Percentiles rank a stretch among this genome's conserved stretches.
These are phyloP conservation scores for Leptodactylus fuscus DNA, from an alignment of 2,113 vertebrate species.

Conservation along the genomic window DNA sequence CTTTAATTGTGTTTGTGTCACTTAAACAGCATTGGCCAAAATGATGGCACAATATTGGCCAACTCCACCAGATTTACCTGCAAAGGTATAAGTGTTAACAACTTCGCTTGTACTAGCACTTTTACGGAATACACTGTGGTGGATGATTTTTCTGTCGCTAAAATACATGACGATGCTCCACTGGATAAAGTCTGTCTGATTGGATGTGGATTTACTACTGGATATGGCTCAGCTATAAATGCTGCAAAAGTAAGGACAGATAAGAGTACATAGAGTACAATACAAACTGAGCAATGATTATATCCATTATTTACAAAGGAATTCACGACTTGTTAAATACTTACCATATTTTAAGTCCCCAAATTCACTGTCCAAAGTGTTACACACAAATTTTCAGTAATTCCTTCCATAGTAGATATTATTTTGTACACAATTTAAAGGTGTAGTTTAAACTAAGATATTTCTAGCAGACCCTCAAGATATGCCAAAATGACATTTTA, in stretches of 20 bases:
- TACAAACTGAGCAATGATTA: too few relatives aligned
- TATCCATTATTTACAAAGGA: too few relatives aligned
- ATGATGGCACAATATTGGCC: conserved; percentile 82
- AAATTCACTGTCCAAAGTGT: too few relatives aligned
- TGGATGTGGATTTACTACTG: conserved; percentile 81
- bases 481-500: too few relatives aligned
- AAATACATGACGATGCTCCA: conserved; percentile 78
- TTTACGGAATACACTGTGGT: conserved; percentile 82
- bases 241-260: conserved; percentile 75
- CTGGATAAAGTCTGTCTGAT: conserved; percentile 80
- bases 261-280: too few relatives aligned
- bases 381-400: too few relatives aligned
- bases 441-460: too few relatives aligned
- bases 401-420: too few relatives aligned
- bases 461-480: too few relatives aligned
- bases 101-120: conserved; percentile 83
- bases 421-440: too few relatives aligned
- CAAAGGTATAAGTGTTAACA: conserved; percentile 77
- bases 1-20: not conserved
- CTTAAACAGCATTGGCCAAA: not conserved
- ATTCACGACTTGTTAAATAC: too few relatives aligned
- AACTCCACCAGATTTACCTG: conserved; percentile 82
- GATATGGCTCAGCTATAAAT: conserved; percentile 84
- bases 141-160: conserved; percentile 72
- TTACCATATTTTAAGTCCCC: too few relatives aligned